A percentile compares a stretch with the other conserved stretches of the same genome.
phyloP scores from a whole-genome alignment of 2,888 invertebrate species.

The Brenthis ino region DNA sequence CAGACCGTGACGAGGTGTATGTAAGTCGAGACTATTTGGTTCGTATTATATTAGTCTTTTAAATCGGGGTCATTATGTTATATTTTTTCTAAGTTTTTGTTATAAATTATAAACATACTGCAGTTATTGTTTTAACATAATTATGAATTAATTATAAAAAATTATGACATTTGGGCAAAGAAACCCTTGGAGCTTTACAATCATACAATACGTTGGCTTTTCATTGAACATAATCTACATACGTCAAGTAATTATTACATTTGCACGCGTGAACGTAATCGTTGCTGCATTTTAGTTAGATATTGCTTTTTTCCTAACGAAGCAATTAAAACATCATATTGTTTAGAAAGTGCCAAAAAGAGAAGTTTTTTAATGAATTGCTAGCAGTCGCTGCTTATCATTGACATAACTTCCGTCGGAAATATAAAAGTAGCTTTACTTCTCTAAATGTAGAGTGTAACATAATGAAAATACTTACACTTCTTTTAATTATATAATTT shows the following conservation, averaged over 20 bases:
- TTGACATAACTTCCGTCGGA: constrained; percentile 15
- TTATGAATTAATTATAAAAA: not conserved
- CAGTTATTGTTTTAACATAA: not conserved
- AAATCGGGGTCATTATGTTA: constrained; percentile 6
- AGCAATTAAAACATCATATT: constrained; percentile 20
- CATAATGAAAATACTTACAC: not conserved
- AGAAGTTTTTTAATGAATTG: constrained; percentile 26
- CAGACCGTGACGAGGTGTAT: constrained; percentile 15
- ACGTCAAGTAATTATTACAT: constrained; percentile 10
- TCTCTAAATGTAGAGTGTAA: not conserved
- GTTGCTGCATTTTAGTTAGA: constrained; percentile 18
- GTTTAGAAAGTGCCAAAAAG: constrained; percentile 28
- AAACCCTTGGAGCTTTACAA: no score
- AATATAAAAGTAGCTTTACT: not conserved
- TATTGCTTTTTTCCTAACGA: constrained; percentile 29
- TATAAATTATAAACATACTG: not conserved
- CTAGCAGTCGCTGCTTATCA: constrained; percentile 15
- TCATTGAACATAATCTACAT: constrained; percentile 18
- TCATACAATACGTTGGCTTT: not conserved
- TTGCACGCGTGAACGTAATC: constrained; percentile 25
- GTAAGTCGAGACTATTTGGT: constrained; percentile 8
- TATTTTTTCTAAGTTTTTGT: not conserved
- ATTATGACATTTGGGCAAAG: not conserved
- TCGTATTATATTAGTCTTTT: constrained; percentile 3
- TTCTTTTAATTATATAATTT: not conserved